Percentiles rank a stretch among this genome's conserved stretches.
Evolutionary conservation across 2,113 vertebrate species (phyloP).

Genomic region (Datnioides undecimradiatus): DNA sequence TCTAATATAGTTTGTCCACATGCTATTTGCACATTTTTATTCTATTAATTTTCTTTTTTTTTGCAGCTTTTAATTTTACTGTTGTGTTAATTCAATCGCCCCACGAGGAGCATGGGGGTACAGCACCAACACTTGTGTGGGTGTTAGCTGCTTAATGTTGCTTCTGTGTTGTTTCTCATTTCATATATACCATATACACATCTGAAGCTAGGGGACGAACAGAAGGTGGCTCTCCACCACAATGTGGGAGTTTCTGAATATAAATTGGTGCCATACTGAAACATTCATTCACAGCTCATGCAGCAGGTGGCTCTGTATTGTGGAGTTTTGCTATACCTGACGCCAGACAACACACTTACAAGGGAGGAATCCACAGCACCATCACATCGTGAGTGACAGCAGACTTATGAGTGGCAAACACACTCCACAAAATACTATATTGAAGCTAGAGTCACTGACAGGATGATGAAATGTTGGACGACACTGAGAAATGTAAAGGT

Average conservation of each 20-base stretch:
- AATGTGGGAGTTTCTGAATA: neutral
- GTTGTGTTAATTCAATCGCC: constrained; percentile 28
- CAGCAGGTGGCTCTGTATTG: too few relatives aligned
- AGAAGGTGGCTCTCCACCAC: neutral
- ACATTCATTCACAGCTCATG: too few relatives aligned
- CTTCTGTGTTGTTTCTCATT: neutral
- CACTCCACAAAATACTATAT: neutral
- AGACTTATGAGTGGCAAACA: neutral
- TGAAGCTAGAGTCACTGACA: neutral
- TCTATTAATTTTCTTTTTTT: neutral
- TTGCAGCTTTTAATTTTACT: neutral
- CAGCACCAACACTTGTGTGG: neutral
- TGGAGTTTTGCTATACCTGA: neutral
- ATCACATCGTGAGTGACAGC: too few relatives aligned
- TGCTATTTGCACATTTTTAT: constrained; percentile 28
- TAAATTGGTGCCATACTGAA: neutral
- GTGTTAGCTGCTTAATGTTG: neutral
- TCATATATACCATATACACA: too few relatives aligned
- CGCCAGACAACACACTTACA: neutral
- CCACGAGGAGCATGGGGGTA: neutral
- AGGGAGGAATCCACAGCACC: neutral
- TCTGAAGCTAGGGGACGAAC: neutral
- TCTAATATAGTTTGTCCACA: neutral
- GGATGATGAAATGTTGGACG: neutral
- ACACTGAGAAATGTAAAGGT: neutral